Conservation (phyloP, 2,888 invertebrate species). For the Xanthia icteritia region DNA sequence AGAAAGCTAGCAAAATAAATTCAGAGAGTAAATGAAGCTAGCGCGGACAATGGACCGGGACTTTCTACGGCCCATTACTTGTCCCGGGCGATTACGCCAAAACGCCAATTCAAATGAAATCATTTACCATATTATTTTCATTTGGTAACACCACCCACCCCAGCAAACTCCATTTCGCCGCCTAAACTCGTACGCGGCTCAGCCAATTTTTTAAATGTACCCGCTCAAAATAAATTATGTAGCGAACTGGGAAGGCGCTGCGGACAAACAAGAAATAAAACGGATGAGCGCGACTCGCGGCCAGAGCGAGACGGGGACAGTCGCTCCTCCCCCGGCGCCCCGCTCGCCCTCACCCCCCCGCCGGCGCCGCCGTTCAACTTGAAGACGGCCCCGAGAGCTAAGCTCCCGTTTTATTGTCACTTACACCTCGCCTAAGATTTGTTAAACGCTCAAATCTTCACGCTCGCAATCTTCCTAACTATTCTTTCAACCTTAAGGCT, state of each 20-base stretch:
- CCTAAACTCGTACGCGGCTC: constrained; percentile 82
- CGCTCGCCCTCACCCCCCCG: constrained; percentile 54
- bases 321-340: constrained; percentile 76
- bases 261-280: constrained; percentile 89
- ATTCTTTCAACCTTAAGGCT: constrained; percentile 65
- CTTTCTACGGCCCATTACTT: constrained; percentile 85
- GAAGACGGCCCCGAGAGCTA: constrained; percentile 89
- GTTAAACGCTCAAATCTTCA: constrained; percentile 77
- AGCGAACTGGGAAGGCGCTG: constrained; percentile 83
- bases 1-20: constrained; percentile 82
- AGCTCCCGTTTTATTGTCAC: constrained; percentile 90
- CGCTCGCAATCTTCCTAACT: constrained; percentile 69
- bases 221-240: constrained; percentile 90
- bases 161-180: constrained; percentile 85
- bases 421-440: constrained; percentile 87
- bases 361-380: constrained; percentile 81
- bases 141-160: constrained; percentile 76
- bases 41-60: constrained; percentile 82
- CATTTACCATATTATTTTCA: constrained; percentile 84
- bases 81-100: constrained; percentile 79
- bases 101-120: constrained; percentile 88
- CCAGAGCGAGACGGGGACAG: constrained; percentile 77
- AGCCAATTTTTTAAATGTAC: constrained; percentile 89
- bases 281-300: constrained; percentile 81
- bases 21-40: constrained; percentile 83